Conservation (phyloP, 2,113 vertebrate genomes). For the Pteronura brasiliensis region DNA sequence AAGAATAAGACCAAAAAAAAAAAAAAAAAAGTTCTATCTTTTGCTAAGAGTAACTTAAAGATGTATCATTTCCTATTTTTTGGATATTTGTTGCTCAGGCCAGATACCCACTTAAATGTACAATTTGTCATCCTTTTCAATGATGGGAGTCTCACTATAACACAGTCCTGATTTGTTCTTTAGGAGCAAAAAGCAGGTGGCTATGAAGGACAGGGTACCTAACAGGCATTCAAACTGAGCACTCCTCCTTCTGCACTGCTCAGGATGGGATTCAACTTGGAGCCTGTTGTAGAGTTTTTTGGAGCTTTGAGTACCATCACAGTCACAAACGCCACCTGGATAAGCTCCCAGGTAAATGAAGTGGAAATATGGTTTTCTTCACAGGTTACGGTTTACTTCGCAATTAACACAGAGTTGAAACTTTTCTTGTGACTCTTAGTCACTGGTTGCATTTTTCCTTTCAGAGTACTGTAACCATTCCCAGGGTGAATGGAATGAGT, state of each 20-base stretch:
- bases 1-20: too few species aligned
- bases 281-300: slow-evolving; percentile 13
- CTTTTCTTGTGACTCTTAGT: neutral
- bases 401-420: neutral
- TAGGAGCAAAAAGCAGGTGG: neutral
- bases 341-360: neutral
- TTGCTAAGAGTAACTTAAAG: neutral
- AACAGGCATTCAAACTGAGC: neutral
- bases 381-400: neutral
- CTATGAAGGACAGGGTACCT: neutral
- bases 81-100: neutral
- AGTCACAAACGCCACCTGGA: neutral
- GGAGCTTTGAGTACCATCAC: neutral
- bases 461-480: neutral
- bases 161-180: neutral
- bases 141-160: neutral
- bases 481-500: neutral
- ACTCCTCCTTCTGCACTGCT: neutral
- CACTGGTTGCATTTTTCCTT: neutral
- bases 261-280: neutral
- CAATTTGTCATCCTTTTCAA: neutral
- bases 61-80: neutral
- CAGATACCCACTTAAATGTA: neutral
- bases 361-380: neutral
- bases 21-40: neutral